These are phyloP conservation scores for Rhinoptilus africanus DNA, from an alignment of 2,113 vertebrate genomes.

Conservation along the genomic window DNA sequence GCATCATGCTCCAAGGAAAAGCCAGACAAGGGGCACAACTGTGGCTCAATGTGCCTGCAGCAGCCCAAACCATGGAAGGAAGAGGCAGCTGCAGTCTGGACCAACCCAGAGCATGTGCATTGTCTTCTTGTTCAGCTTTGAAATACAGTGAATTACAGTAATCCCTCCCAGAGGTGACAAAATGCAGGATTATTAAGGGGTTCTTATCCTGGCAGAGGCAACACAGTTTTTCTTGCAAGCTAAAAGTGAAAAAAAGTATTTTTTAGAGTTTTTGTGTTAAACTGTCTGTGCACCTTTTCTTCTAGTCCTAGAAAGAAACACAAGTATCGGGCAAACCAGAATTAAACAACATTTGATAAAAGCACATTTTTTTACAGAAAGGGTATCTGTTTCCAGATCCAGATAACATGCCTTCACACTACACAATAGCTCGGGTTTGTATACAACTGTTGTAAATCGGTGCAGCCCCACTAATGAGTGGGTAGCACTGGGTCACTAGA, in stretches of 20 bases:
- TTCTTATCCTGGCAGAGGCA: not conserved
- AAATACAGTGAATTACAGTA: not conserved
- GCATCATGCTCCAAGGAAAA: not conserved
- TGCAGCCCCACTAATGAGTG: not conserved
- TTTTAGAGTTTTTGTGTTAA: not conserved
- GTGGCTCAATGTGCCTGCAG: not conserved
- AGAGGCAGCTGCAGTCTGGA: not conserved
- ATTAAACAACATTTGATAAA: not conserved
- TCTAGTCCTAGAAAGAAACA: not conserved
- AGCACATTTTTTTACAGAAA: not conserved
- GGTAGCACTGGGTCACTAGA: not conserved
- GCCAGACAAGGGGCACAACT: not conserved
- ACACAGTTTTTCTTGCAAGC: not conserved
- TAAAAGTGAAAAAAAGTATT: not conserved
- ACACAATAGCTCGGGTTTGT: not conserved
- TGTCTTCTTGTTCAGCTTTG: not conserved
- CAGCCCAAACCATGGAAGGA: not conserved
- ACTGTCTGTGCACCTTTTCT: not conserved
- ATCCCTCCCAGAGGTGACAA: not conserved
- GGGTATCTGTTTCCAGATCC: not conserved
- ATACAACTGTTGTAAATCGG: not conserved
- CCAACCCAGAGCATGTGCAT: not conserved
- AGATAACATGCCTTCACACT: not conserved
- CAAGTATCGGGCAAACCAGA: not conserved
- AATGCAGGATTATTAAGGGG: not conserved